phyloP scores from a whole-genome alignment of 2,888 invertebrate genomes.

The Perdita meconis region DNA sequence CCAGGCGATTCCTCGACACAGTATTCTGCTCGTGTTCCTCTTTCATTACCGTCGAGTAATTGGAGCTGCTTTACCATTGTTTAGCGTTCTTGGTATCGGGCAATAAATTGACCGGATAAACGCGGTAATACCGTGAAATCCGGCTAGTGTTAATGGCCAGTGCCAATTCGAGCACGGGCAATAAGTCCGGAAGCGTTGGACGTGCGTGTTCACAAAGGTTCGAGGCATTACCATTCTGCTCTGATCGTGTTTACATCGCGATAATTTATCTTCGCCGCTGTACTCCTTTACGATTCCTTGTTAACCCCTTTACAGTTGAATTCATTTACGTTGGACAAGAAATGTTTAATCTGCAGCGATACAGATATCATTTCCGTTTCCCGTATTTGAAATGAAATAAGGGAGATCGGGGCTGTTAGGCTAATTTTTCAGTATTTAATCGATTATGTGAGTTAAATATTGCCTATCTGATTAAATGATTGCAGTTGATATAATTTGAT shows the following conservation, averaged over 20 bases:
- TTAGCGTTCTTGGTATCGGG: conserved; percentile 33
- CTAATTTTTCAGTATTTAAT: no score
- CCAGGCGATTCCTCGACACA: neutral
- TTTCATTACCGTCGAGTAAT: conserved; percentile 39
- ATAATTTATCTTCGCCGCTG: neutral
- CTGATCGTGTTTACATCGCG: neutral
- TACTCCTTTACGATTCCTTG: neutral
- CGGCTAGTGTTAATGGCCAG: conserved; percentile 36
- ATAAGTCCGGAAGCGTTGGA: conserved; percentile 36
- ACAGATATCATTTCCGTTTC: no score
- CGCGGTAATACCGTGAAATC: conserved; percentile 30
- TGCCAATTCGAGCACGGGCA: conserved; percentile 37
- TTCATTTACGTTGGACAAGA: no score
- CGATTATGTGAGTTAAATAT: no score
- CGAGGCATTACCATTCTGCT: neutral
- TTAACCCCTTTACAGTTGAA: neutral
- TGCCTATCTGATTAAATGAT: no score
- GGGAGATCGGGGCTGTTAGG: no score
- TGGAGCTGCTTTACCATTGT: conserved; percentile 22
- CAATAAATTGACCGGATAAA: conserved; percentile 53
- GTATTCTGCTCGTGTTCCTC: neutral
- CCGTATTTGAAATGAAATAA: no score
- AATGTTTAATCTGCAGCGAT: no score
- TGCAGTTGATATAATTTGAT: no score
- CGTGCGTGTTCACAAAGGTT: conserved; percentile 3